Evolutionary conservation across 2,888 invertebrate species (phyloP), one percentile per base, ranked within the genome.

Genomic region (Lottia scabra): DNA sequence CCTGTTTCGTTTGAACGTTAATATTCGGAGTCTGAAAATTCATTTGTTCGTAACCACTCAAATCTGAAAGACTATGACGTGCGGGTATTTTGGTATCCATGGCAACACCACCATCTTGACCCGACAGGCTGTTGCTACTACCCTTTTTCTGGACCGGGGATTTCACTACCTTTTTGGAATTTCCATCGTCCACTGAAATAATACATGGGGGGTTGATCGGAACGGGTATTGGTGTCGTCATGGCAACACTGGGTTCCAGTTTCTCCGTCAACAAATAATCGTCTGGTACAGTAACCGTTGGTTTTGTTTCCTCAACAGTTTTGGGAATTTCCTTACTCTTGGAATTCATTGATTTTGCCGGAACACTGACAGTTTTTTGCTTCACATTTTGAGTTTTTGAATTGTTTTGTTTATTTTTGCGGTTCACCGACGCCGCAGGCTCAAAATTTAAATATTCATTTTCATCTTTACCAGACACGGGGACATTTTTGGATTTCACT

Each of bases 61-160:
- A 74, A 65, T 85, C 83, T 8, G 84, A 78, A 44, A 83, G 80
- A 74, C 85, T 85, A 70, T 84, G 84, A 8, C 85, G 73, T 56
- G 80, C 80, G 4, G 73, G 64, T 13, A 71, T 44, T 12, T 64
- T 63, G 26, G 65, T 43, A 62, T 38, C n/a, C 44, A 38, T 56
- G 48, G 65, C 46, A 71, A 75, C 23, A 26, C 15, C 30, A 71
- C 75, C 5, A 63, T 68, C 10, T 73, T 75, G 77, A 80, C 78
- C 48, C 76, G 75, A 27, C 79, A 76, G 76, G 79, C 65, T 77
- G 72, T 65, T 80, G 76, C 68, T 81, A 79, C 64, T 69, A 5
- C 66, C 68, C 23, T 48, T 48, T 19, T 62, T 68, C 12, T 30
- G 19, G 30, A 23, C 27, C n/a, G 68, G 62, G 12, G 68, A 56